phyloP scores from a whole-genome alignment of 2,113 vertebrate genomes.

The Camelus dromedarius region DNA sequence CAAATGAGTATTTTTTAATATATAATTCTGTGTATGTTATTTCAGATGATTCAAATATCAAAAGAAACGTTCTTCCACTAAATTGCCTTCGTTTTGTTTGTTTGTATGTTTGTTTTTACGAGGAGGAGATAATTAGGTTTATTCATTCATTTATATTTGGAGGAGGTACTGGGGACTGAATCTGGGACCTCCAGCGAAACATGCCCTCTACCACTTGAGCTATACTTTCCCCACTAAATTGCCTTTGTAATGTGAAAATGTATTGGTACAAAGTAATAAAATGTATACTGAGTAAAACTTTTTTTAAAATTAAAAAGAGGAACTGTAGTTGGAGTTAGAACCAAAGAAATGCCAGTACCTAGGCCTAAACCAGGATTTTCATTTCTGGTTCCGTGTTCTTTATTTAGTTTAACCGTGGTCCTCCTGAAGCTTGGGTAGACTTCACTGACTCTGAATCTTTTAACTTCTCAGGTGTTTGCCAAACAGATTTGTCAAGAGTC shows the following conservation, averaged over 20 bases:
- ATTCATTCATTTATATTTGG: too few relatives aligned
- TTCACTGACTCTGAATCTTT: neutral
- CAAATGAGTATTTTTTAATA: slow-evolving; percentile 77
- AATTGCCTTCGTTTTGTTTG: slow-evolving; percentile 16
- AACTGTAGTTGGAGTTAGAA: neutral
- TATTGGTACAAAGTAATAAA: slow-evolving; percentile 87
- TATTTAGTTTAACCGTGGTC: neutral
- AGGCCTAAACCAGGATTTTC: neutral
- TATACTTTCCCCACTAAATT: too few relatives aligned
- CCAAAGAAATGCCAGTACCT: neutral
- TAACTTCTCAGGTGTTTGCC: neutral
- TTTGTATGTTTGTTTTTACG: too few relatives aligned
- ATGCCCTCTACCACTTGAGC: too few relatives aligned
- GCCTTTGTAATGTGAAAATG: slow-evolving; percentile 83
- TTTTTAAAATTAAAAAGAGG: too few relatives aligned
- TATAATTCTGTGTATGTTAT: slow-evolving; percentile 85
- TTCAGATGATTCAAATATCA: slow-evolving; percentile 79
- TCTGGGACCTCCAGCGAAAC: too few relatives aligned
- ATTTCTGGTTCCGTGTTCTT: neutral
- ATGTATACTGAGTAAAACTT: slow-evolving; percentile 74
- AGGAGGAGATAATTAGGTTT: too few relatives aligned
- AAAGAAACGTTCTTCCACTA: slow-evolving; percentile 79
- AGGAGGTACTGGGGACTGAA: too few relatives aligned
- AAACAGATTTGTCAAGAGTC: neutral
- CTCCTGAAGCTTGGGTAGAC: neutral